Evolutionary conservation across 2,797 vertebrate genomes (phyloP).

Genomic region (Bryconaethiops microstoma): DNA sequence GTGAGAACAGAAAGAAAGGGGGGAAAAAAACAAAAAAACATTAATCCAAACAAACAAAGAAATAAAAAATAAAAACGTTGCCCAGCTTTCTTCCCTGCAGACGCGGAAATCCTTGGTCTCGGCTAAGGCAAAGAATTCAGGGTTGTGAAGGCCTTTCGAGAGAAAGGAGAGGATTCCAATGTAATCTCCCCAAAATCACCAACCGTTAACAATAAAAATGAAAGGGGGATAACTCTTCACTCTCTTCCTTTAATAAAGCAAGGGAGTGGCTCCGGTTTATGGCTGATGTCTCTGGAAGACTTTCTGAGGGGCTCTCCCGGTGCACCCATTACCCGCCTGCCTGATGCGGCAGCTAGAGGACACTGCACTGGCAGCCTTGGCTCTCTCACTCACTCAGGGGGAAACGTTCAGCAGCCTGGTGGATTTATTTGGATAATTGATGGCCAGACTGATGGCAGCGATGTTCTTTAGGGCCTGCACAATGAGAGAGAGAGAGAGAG

Average conservation of each 20-base stretch:
- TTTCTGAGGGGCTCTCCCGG: conserved; percentile 33
- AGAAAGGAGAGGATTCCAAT: not conserved
- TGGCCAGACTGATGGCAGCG: conserved; percentile 96
- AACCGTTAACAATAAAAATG: conserved; percentile 5
- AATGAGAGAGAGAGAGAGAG: conserved; percentile 34
- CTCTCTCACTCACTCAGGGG: conserved; percentile 62
- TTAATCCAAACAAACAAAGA: too few species aligned
- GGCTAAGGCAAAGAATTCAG: conserved; percentile 5
- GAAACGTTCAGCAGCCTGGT: conserved; percentile 89
- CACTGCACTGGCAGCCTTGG: conserved; percentile 6
- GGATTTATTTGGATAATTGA: conserved; percentile 97
- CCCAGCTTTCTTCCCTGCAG: not conserved
- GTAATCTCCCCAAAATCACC: not conserved
- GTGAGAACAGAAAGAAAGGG: conserved; percentile 14
- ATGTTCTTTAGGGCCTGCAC: conserved; percentile 95
- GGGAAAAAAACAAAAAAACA: not conserved
- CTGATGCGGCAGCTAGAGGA: conserved; percentile 8
- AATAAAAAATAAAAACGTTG: not conserved
- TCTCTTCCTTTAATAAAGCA: conserved; percentile 18
- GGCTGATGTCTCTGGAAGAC: conserved; percentile 47
- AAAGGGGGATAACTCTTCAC: not conserved
- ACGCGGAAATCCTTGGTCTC: not conserved
- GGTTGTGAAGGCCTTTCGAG: not conserved
- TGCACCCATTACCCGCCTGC: conserved; percentile 18
- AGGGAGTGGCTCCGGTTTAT: conserved; percentile 25